Percentiles rank a stretch among this genome's conserved stretches.
phyloP scores from a whole-genome alignment of 2,113 vertebrate genomes.

The Anseranas semipalmata region DNA sequence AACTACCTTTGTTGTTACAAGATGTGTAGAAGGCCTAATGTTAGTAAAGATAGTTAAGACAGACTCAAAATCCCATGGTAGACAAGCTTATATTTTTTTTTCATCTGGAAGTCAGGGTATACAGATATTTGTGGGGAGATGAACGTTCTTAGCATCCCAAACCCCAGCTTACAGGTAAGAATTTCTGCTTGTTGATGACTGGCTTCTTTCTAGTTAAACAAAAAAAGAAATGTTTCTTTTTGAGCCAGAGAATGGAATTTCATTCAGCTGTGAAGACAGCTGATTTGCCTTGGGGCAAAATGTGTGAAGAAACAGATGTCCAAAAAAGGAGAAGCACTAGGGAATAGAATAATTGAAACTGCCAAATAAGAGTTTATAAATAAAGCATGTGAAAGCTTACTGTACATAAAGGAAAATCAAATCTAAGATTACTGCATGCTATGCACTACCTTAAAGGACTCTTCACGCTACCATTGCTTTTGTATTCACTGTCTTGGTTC shows the following conservation, averaged over 20 bases:
- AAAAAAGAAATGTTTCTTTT: neutral
- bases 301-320: slow-evolving; percentile 28
- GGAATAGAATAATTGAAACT: slow-evolving; percentile 13
- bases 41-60: neutral
- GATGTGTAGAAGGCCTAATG: neutral
- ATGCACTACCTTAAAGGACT: neutral
- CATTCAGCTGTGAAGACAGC: slow-evolving; percentile 47
- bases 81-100: neutral
- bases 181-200: neutral
- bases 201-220: neutral
- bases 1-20: neutral
- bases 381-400: neutral
- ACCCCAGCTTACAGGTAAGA: neutral
- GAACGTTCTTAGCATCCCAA: neutral
- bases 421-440: neutral
- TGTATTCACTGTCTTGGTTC: neutral
- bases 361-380: slow-evolving; percentile 4
- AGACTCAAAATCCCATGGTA: neutral
- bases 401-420: neutral
- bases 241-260: slow-evolving; percentile 22
- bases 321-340: slow-evolving; percentile 7
- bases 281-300: slow-evolving; percentile 43
- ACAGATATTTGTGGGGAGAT: neutral
- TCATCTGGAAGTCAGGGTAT: neutral
- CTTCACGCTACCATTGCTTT: neutral